Percentiles rank a stretch among this genome's conserved stretches.
Evolutionary conservation across 2,113 vertebrate species (phyloP).

Genomic region (Myiozetetes cayanensis): DNA sequence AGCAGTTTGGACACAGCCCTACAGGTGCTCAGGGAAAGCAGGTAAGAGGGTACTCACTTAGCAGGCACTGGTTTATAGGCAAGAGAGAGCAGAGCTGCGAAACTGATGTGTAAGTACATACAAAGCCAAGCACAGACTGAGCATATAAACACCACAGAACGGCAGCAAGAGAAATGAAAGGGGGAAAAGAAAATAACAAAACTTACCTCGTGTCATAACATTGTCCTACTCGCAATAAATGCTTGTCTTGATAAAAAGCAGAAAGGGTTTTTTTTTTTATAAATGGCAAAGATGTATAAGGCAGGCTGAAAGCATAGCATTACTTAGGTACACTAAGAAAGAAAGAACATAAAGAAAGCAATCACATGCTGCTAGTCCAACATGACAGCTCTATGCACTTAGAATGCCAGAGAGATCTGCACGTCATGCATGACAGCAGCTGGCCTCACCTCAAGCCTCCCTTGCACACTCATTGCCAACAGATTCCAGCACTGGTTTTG

Average conservation of each 20-base stretch:
- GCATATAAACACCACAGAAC: neutral
- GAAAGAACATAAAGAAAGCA: neutral
- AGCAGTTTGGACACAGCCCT: neutral
- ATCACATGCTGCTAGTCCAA: neutral
- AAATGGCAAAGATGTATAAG: neutral
- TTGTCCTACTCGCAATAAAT: neutral
- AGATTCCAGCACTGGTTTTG: neutral
- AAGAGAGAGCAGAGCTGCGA: neutral
- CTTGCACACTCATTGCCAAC: neutral
- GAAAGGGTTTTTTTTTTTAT: neutral
- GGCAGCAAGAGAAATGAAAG: neutral
- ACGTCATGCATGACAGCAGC: neutral
- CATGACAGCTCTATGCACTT: neutral
- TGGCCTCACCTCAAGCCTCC: neutral
- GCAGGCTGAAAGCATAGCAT: neutral
- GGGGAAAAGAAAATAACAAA: neutral
- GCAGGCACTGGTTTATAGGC: neutral
- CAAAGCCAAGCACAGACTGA: neutral
- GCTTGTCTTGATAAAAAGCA: neutral
- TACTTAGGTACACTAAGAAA: neutral
- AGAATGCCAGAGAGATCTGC: neutral
- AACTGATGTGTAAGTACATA: neutral
- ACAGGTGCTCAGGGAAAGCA: neutral
- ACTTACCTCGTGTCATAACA: neutral
- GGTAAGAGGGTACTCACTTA: neutral